Conservation (phyloP, 2,113 vertebrate species). For the Pyxicephalus adspersus region DNA sequence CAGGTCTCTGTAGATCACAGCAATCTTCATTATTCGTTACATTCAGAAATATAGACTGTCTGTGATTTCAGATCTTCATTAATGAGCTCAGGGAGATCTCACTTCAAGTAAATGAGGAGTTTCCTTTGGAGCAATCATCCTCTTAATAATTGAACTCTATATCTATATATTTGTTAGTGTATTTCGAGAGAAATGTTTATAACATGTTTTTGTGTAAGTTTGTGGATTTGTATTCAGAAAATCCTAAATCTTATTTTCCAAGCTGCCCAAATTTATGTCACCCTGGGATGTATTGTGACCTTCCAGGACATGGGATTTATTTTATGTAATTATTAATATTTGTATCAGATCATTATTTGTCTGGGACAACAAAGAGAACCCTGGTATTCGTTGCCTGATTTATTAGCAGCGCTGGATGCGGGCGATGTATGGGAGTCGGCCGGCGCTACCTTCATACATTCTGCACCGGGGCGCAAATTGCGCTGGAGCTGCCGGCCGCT, state of each 20-base stretch:
- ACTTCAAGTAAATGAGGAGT: constrained; percentile 10
- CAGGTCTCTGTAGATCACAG: no score
- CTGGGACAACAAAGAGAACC: not conserved
- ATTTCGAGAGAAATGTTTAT: not conserved
- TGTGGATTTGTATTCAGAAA: not conserved
- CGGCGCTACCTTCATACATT: not conserved
- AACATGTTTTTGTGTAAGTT: not conserved
- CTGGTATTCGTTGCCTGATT: not conserved
- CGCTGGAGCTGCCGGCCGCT: not conserved
- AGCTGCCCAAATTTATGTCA: no score
- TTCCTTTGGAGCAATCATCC: not conserved
- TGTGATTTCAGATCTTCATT: not conserved
- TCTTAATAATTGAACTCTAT: not conserved
- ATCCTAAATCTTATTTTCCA: not conserved
- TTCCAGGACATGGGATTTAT: no score
- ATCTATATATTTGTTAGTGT: not conserved
- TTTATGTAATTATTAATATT: not conserved
- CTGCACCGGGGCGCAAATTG: not conserved
- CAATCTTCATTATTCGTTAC: constrained; percentile 10
- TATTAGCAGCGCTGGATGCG: not conserved
- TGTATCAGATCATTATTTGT: not conserved
- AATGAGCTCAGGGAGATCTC: constrained; percentile 45
- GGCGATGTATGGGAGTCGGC: not conserved
- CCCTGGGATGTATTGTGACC: no score
- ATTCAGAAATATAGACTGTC: constrained; percentile 3